Base-by-base conservation (phyloP, 2,797 vertebrate species). In the Acipenser oxyrinchus region DNA sequence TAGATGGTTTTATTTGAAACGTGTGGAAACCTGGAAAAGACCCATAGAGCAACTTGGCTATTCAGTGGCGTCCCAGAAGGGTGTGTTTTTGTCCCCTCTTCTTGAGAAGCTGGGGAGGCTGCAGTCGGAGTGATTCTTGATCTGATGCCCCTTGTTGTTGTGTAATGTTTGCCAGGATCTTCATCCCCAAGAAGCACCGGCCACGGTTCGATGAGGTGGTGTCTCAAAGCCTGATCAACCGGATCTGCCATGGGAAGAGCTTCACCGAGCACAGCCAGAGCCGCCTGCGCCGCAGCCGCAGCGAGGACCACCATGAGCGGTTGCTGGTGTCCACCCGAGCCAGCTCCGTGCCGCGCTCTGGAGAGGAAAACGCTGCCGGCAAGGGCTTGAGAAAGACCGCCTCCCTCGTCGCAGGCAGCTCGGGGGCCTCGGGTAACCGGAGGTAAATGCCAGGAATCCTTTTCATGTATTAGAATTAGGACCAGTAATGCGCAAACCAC, bases 151-250 rank as follows among this genome's bases (percentile, higher is more conserved):
- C 65, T 52, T 13, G 12, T 67, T 37, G 11, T 58, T 62, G 53
- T 1, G 8, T 60, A 69, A 86, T 86, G 58, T 79, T 86, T 57
- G 62, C 74, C 86, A 99, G 96, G 89, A 98, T 99, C 83, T 99
- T 99, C 85, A 93, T 99, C 75, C 96, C 95, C 75, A 96, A 96
- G 90, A 99, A 97, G 82, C 96, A 99, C 87, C 88, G 96, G 70
- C 95, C 96, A 73, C 92, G 95, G 64, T 98, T 99, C 12, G 95
- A 98, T 7, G 94, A 97, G 62, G 89, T 97, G 65, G 94, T 98
- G 74, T 93, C 93, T 0, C 96, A 97, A 84, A 96, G 94, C 66
- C 92, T 99, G 58, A 90, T 97, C 82, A 93, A 94, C 85, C 92
- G 94, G 9, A 84, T 98, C 23, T 94, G 94, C 77, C 94, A 95